Evolutionary conservation across 2,113 vertebrate species (phyloP).

Genomic region (Aythya baeri): DNA sequence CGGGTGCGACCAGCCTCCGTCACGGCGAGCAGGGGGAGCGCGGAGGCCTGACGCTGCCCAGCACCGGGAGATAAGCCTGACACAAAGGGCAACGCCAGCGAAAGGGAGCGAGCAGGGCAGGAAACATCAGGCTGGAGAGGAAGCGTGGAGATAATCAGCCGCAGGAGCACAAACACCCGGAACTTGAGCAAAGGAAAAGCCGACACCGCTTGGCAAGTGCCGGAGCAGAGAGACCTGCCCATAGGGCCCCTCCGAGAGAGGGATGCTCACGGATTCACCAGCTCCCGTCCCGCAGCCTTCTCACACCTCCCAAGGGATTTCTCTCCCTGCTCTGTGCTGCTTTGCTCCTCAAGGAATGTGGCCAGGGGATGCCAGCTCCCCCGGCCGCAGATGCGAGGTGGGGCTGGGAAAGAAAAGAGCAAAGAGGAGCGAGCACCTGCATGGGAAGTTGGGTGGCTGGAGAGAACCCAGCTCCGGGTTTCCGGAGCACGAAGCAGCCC

Average conservation of each 20-base stretch:
- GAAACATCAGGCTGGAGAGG: conserved; percentile 57
- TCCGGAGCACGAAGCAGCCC: background rate
- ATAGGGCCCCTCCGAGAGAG: background rate
- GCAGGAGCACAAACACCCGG: background rate
- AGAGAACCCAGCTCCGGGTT: background rate
- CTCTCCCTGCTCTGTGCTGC: background rate
- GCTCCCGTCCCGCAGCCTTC: background rate
- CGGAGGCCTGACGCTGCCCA: background rate
- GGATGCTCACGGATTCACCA: background rate
- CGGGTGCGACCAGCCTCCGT: background rate
- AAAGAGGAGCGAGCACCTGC: background rate
- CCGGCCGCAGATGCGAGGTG: background rate
- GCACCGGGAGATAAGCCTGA: conserved; percentile 3
- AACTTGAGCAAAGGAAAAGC: conserved; percentile 32
- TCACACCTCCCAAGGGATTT: background rate
- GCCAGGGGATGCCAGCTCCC: background rate
- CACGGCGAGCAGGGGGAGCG: rapidly evolving
- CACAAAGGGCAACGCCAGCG: background rate
- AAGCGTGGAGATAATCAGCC: conserved; percentile 5
- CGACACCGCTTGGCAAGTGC: background rate
- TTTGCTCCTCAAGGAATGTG: background rate
- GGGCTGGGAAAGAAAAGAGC: background rate
- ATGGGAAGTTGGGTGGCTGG: background rate
- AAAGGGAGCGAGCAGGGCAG: background rate
- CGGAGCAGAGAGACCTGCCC: background rate